A percentile compares a stretch with the other conserved stretches of the same genome.
Conservation (phyloP, 2,113 vertebrate species). For the Erythrocercus mccallii region DNA sequence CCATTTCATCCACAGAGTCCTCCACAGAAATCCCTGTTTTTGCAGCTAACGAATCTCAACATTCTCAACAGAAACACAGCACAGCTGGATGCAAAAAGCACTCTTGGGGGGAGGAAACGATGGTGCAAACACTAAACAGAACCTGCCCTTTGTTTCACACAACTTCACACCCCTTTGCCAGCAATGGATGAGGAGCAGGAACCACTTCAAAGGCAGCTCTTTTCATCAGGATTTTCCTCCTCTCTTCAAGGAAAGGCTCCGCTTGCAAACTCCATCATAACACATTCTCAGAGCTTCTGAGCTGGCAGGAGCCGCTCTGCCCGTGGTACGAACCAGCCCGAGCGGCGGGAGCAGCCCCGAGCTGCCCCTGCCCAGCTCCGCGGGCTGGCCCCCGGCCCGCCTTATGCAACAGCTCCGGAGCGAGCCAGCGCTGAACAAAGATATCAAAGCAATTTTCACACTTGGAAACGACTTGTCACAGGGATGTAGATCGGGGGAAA, state of each 20-base stretch:
- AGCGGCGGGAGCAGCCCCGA: accelerated
- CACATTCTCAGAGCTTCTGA: not conserved
- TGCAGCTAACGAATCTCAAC: not conserved
- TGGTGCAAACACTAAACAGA: not conserved
- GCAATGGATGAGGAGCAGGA: not conserved
- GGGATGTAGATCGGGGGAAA: not conserved
- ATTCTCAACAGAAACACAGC: not conserved
- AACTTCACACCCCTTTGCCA: not conserved
- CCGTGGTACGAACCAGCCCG: accelerated
- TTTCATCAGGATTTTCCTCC: not conserved
- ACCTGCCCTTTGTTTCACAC: not conserved
- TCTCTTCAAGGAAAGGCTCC: not conserved
- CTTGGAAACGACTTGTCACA: constrained; percentile 18
- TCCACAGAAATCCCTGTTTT: not conserved
- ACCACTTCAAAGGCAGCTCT: not conserved
- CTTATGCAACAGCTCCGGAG: not conserved
- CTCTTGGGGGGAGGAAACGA: not conserved
- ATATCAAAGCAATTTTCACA: constrained; percentile 28
- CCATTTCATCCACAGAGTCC: not conserved
- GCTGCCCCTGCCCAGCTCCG: not conserved
- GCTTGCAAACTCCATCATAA: not conserved
- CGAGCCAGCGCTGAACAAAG: not conserved
- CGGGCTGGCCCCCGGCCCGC: not conserved
- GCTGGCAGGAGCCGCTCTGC: not conserved
- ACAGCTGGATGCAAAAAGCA: not conserved